These are phyloP conservation scores for Cassiopea andromeda DNA, from an alignment of 30 jellyfish, hydroid and myxozoan genomes.

Conservation along the genomic window DNA sequence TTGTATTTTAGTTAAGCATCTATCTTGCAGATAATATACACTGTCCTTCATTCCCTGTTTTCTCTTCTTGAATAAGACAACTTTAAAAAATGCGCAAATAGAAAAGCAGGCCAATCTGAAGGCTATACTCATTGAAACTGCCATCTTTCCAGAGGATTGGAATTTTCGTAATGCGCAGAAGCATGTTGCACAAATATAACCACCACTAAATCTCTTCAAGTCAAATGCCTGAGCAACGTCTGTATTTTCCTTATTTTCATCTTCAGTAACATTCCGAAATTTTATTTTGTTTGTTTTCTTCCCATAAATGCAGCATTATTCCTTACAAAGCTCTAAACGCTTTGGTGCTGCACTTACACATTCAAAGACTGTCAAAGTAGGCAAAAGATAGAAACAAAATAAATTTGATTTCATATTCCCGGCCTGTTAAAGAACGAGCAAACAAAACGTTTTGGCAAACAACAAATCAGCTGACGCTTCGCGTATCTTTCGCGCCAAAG, in stretches of 20 bases:
- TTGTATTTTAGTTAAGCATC: background rate
- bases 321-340: conserved; percentile 3
- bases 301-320: conserved; percentile 1
- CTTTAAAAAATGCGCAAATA: background rate
- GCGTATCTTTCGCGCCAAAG: conserved; percentile 13
- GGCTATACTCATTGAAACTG: background rate
- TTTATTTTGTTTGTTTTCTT: background rate
- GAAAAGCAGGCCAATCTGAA: background rate
- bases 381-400: background rate
- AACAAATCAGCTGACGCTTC: conserved; percentile 2
- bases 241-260: background rate
- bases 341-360: conserved; percentile 7
- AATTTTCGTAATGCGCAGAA: background rate
- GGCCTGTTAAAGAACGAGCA: background rate
- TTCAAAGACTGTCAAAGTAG: background rate
- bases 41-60: background rate
- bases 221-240: conserved; percentile 6
- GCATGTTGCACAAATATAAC: conserved; percentile 4
- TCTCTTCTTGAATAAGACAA: background rate
- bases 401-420: conserved; percentile 3
- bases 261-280: background rate
- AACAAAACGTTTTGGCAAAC: background rate
- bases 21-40: background rate
- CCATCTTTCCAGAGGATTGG: conserved; percentile 1
- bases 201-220: background rate